Percentiles rank a stretch among this genome's conserved stretches.
Evolutionary conservation across 2,113 vertebrate genomes (phyloP).

Genomic region (Piaya cayana): DNA sequence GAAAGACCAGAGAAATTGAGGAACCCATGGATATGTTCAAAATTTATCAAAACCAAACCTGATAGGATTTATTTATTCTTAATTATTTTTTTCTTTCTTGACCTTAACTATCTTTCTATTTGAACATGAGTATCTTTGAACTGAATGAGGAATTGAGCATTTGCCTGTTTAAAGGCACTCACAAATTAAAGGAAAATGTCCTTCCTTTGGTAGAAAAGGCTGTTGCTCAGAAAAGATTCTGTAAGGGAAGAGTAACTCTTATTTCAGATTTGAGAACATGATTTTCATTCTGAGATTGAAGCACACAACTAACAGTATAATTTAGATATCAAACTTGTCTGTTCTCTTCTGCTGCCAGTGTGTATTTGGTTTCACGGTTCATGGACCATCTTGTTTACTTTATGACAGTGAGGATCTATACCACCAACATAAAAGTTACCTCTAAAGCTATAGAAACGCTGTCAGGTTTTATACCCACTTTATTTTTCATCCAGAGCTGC

Average conservation of each 20-base stretch:
- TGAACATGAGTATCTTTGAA: background rate
- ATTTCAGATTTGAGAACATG: background rate
- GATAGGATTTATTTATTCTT: background rate
- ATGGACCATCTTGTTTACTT: background rate
- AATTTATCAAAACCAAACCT: background rate
- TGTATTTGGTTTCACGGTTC: constrained; percentile 59
- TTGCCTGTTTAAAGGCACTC: background rate
- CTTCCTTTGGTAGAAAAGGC: background rate
- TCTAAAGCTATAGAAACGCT: background rate
- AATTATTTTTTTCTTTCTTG: background rate
- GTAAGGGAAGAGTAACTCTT: background rate
- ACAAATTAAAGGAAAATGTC: background rate
- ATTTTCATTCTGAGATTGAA: constrained; percentile 35
- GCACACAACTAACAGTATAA: background rate
- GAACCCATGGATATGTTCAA: background rate
- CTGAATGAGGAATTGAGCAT: background rate
- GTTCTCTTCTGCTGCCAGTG: constrained; percentile 21
- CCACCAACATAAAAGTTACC: background rate
- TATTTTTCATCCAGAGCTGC: background rate
- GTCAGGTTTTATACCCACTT: background rate
- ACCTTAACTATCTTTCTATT: background rate
- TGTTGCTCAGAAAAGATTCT: background rate
- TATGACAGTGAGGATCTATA: background rate
- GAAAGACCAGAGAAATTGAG: background rate
- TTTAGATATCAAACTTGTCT: constrained; percentile 51